Percentiles rank a stretch among this genome's conserved stretches.
Conservation (phyloP, 2,113 vertebrate species). For the Notothenia rossii region DNA sequence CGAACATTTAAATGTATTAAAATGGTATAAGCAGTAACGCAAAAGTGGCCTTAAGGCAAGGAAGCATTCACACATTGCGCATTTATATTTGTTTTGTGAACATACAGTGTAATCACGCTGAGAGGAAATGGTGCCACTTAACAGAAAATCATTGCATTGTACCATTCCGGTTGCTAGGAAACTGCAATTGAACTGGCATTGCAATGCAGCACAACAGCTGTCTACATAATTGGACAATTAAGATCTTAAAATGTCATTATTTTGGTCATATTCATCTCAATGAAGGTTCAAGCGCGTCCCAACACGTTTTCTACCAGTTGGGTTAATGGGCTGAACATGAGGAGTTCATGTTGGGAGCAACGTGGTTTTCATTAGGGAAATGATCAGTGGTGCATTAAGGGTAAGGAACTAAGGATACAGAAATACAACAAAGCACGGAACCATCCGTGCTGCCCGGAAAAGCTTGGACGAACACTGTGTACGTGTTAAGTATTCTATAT, state of each 20-base stretch:
- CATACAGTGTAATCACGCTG: slow-evolving; percentile 21
- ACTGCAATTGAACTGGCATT: slow-evolving; percentile 83
- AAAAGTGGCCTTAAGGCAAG: slow-evolving; percentile 7
- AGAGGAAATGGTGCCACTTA: slow-evolving; percentile 73
- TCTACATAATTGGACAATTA: slow-evolving; percentile 85
- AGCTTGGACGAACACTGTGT: slow-evolving; percentile 23
- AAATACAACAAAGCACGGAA: slow-evolving; percentile 6
- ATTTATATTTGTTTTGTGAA: slow-evolving; percentile 55
- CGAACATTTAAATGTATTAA: neutral
- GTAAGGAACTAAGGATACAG: neutral
- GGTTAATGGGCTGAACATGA: slow-evolving; percentile 80
- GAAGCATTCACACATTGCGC: slow-evolving; percentile 4
- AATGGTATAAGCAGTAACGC: neutral
- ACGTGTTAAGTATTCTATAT: slow-evolving; percentile 66
- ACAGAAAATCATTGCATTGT: slow-evolving; percentile 80
- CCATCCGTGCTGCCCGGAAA: neutral
- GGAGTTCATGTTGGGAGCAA: slow-evolving; percentile 63
- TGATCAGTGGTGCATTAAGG: slow-evolving; percentile 56
- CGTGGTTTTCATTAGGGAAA: slow-evolving; percentile 64
- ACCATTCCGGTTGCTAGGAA: slow-evolving; percentile 86
- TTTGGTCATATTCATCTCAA: slow-evolving; percentile 79
- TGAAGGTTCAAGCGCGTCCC: slow-evolving; percentile 72
- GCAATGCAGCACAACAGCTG: slow-evolving; percentile 83
- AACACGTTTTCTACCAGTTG: slow-evolving; percentile 74
- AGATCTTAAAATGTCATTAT: slow-evolving; percentile 84